Evolutionary conservation across 2,888 invertebrate species (phyloP).

Genomic region (Ceramica pisi): DNA sequence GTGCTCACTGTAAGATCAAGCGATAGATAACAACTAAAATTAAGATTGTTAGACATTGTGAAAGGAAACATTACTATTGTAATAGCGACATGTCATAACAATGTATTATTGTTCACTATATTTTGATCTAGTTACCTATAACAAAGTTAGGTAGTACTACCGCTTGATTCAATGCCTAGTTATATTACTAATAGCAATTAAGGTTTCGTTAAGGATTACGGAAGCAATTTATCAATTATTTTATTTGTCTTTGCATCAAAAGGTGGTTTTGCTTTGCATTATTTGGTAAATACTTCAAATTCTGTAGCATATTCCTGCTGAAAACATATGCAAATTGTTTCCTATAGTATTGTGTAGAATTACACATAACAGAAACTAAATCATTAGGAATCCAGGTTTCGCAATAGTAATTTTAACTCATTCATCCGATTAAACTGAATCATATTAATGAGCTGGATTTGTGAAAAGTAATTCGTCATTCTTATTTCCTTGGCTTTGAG

Average conservation of each 20-base stretch:
- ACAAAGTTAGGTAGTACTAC: slow-evolving; percentile 37
- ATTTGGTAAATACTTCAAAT: slow-evolving; percentile 1
- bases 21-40: slow-evolving; percentile 45
- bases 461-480: background rate
- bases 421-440: background rate
- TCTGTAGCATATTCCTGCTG: background rate
- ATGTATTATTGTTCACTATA: slow-evolving; percentile 59
- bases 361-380: background rate
- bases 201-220: slow-evolving; percentile 33
- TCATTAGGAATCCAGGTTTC: background rate
- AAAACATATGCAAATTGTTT: background rate
- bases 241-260: slow-evolving; percentile 13
- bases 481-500: background rate
- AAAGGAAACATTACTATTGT: slow-evolving; percentile 60
- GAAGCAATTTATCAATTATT: slow-evolving; percentile 27
- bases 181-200: slow-evolving; percentile 26
- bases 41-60: slow-evolving; percentile 61
- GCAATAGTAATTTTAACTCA: no score
- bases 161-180: slow-evolving; percentile 22
- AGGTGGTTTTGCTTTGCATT: background rate
- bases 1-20: slow-evolving; percentile 55
- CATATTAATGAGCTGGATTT: background rate
- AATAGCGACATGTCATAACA: slow-evolving; percentile 52
- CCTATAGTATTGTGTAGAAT: background rate
- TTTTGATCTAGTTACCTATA: slow-evolving; percentile 57